Conservation (phyloP, 2,888 invertebrate genomes). For the Aphidoletes aphidimyza region DNA sequence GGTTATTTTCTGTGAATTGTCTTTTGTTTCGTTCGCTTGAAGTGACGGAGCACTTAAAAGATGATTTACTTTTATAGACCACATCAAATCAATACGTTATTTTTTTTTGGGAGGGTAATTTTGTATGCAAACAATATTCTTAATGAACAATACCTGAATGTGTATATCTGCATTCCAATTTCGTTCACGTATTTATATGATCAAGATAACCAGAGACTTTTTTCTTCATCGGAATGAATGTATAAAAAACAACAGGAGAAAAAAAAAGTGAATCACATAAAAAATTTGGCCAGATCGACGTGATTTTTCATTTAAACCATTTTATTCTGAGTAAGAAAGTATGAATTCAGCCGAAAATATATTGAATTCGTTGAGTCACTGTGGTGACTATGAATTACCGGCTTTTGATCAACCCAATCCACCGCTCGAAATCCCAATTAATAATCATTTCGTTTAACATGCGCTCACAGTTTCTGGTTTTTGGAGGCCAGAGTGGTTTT, state of each 20-base stretch:
- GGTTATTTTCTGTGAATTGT: not conserved
- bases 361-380: not conserved
- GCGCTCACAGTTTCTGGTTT: no score
- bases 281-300: not conserved
- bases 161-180: not conserved
- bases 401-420: not conserved
- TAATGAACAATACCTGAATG: not conserved
- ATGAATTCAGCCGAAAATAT: not conserved
- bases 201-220: slow-evolving; percentile 5
- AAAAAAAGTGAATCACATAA: slow-evolving; percentile 6
- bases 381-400: slow-evolving; percentile 3
- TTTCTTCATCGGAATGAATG: no score
- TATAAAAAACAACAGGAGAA: not conserved
- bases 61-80: not conserved
- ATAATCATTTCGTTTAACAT: not conserved
- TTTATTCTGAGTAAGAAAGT: not conserved
- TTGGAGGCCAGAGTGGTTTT: not conserved
- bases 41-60: not conserved
- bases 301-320: not conserved
- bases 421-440: not conserved
- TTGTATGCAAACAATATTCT: not conserved
- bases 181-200: slow-evolving; percentile 7
- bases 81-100: not conserved
- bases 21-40: not conserved
- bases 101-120: not conserved